phyloP scores from a whole-genome alignment of 2,113 vertebrate species.

The Paracanthobrama guichenoti region DNA sequence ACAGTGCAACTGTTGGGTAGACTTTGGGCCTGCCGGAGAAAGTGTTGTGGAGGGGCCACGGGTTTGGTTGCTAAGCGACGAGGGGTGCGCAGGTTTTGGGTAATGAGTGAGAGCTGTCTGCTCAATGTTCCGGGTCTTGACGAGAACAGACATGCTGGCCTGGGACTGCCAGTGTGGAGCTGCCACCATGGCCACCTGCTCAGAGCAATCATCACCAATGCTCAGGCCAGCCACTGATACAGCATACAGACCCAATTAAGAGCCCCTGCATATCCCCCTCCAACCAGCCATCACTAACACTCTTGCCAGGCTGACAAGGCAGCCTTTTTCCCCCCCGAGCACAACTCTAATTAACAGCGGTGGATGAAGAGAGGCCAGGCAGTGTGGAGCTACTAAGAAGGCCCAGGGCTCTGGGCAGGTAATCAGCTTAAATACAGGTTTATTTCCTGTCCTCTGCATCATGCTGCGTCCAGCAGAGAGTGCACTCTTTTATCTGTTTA shows the following conservation, averaged over 20 bases:
- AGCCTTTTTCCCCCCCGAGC: conserved; percentile 72
- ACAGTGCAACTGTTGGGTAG: conserved; percentile 48
- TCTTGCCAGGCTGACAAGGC: conserved; percentile 80
- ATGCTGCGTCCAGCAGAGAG: conserved; percentile 72
- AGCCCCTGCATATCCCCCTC: conserved; percentile 75
- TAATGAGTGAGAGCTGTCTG: conserved; percentile 78
- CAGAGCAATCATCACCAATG: conserved; percentile 77
- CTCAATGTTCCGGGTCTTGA: conserved; percentile 82
- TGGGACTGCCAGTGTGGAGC: conserved; percentile 69
- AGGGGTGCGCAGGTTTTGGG: conserved; percentile 65
- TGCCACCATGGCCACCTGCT: conserved; percentile 82
- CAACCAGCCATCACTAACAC: conserved; percentile 84
- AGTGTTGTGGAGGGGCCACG: conserved; percentile 70
- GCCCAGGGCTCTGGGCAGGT: conserved; percentile 74
- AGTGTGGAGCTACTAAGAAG: conserved; percentile 74
- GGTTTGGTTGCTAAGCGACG: conserved; percentile 70
- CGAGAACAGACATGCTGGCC: conserved; percentile 78
- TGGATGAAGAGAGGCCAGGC: conserved; percentile 63
- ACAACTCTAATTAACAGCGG: conserved; percentile 79
- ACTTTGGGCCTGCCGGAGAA: conserved; percentile 61
- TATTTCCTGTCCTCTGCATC: conserved; percentile 79
- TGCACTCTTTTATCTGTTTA: conserved; percentile 77
- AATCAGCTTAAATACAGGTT: conserved; percentile 83
- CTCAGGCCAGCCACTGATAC: conserved; percentile 76
- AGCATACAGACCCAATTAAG: conserved; percentile 83